Base-by-base conservation (phyloP, 1,140 invertebrate species). In the Sycophaga agraensis region DNA sequence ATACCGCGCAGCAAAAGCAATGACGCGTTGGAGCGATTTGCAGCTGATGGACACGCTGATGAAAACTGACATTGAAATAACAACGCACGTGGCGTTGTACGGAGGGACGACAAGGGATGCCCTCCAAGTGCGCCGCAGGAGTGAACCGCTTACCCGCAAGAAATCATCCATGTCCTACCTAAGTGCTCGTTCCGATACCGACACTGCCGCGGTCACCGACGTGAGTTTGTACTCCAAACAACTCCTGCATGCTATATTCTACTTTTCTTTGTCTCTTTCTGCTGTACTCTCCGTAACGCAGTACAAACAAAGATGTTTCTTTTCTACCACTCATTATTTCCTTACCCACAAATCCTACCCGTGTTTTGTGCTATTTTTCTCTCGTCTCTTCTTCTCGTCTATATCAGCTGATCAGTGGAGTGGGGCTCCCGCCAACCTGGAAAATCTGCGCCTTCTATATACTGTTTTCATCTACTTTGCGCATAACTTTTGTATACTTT, bases 11-110 rank as follows among this genome's bases (percentile, higher is more conserved):
- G 24, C 16, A 42, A 26, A 28, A 19, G 16, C 14, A 69, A 65
- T 71, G 70, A 73, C 45, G 64, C 49, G 62, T 73, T 67, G 72
- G 72, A 77, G 77, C 78, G 65, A 64, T 76, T 82, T 82, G 59
- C 84, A 92, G 90, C 82, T 93, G 74, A 84, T 93, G 83, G 88
- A 86, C 73, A 86, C 89, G 73, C 87, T 89, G 63, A 83, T 92
- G 82, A 92, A 91, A 85, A 90, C 88, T 69, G 90, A 91, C 82
- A 83, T 91, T 76, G 84, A 85, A 73, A 84, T 84, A 59, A 88
- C 89, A 40, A 84, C 89, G 63, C 83, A 87, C 79, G 78, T 84
- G 64, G 75, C 75, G 67, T 80, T 81, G 76, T 82, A 68, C 76
- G 84, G 79, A 73, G 79, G 78, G 66, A 78, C 73, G 2, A 60